Base-by-base conservation (phyloP, 2,888 invertebrate genomes). In the Desoria tigrina region DNA sequence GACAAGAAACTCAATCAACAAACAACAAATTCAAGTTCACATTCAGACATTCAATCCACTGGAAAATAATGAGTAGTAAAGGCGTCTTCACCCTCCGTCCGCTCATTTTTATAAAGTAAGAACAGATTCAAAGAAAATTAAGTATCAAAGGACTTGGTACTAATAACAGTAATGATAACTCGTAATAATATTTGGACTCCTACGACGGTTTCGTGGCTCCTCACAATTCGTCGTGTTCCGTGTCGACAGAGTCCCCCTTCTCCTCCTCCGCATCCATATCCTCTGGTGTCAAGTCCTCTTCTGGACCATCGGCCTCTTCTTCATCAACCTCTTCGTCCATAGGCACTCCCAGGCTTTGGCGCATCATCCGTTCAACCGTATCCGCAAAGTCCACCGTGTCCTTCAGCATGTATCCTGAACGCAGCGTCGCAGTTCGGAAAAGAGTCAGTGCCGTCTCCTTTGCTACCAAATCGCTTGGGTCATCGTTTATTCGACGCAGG, bases 401-500 rank as follows among this genome's bases (percentile, higher is more conserved):
- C 73, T 85, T 84, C 65, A 99, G 85, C 87, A 90, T 87, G 82
- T 87, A 99, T n/a, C 98, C 98, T 3, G 97, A 96, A 67, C 94
- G 83, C 59, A 97, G 83, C 1, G 94, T 95, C 11, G 97, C 95
- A 55, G 94, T 93, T 79, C 90, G 88, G 84, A 90, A 92, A 85
- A 99, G 87, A 84, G 96, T 90, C 65, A 87, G 77, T 9, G 96
- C 94, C 80, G 93, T 92, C 64, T 90, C 88, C 79, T 88, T 87
- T 14, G 94, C 92, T 1, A 84, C 85, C 16, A 86, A 83, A 81
- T 94, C 93, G 42, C 87, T 86, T 50, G 89, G 85, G 80, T 92
- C 90, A 67, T 87, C 85, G 71, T 86, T 86, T 23, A 97, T 89
- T 78, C n/a, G n/a, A n/a, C n/a, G n/a, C n/a, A n/a, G n/a, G n/a